Conservation (phyloP, 2,888 invertebrate genomes). For the Chelonus formosanus region DNA sequence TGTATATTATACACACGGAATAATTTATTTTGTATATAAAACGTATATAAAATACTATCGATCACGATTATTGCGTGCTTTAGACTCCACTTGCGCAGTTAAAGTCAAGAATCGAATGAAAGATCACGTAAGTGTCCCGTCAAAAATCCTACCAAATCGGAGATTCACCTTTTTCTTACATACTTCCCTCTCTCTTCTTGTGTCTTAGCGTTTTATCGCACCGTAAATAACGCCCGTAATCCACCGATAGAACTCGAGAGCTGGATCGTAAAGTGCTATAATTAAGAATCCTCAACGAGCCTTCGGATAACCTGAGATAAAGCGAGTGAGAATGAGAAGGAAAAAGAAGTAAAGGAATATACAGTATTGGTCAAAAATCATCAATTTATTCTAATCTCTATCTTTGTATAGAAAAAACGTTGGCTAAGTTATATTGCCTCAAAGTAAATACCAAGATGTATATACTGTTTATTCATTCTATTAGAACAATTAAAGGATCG, state of each 20-base stretch:
- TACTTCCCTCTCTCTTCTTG: conserved; percentile 19
- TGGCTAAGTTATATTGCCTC: no score
- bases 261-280: conserved; percentile 48
- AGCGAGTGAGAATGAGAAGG: conserved; percentile 31
- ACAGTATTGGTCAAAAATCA: background rate
- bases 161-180: conserved; percentile 40
- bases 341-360: conserved; percentile 14
- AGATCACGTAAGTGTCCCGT: conserved; percentile 30
- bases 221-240: conserved; percentile 50
- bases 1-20: no score
- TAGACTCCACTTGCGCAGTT: background rate
- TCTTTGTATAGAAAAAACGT: no score
- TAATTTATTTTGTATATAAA: background rate
- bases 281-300: conserved; percentile 46
- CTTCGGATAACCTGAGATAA: conserved; percentile 35
- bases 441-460: no score
- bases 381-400: no score
- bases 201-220: conserved; percentile 44
- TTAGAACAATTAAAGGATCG: no score
- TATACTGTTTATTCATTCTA: no score
- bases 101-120: conserved; percentile 16
- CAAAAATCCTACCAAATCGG: conserved; percentile 42
- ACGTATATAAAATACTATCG: conserved; percentile 20
- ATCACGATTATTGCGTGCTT: conserved; percentile 20
- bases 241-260: conserved; percentile 46